Evolutionary conservation across 1,140 invertebrate species (phyloP).

Genomic region (Pogonognathellus flavescens): DNA sequence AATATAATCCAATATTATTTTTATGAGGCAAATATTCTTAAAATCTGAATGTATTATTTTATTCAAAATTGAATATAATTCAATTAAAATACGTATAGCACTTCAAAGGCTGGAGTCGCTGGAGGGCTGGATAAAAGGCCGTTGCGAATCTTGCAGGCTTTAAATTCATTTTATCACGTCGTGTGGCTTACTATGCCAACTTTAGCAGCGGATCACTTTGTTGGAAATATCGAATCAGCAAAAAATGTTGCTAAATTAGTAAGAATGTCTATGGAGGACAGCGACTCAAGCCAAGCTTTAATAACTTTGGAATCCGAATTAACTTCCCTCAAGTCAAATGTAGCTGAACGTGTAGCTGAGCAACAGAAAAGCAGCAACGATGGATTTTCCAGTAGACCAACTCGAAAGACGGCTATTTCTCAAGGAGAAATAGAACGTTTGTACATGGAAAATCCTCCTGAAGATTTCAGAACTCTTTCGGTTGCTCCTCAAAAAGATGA

Average conservation of each 20-base stretch:
- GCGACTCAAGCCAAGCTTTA: neutral
- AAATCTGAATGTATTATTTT: too few relatives aligned
- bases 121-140: neutral
- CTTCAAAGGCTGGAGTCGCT: too few relatives aligned
- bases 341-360: neutral
- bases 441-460: conserved; percentile 2
- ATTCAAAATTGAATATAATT: neutral
- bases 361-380: neutral
- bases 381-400: neutral
- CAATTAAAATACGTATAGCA: neutral
- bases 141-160: neutral
- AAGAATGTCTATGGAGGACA: neutral
- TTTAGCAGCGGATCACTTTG: neutral
- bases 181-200: neutral
- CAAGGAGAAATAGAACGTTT: conserved; percentile 29
- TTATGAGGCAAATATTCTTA: too few relatives aligned
- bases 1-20: too few relatives aligned
- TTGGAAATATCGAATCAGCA: neutral
- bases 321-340: neutral
- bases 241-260: neutral
- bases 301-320: neutral
- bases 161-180: neutral
- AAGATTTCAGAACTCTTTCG: conserved; percentile 13
- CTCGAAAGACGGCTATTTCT: neutral
- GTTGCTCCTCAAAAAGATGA: conserved; percentile 17